Conservation (phyloP, 64 coral and sea anemone genomes). For the Stichodactyla mertensii region DNA sequence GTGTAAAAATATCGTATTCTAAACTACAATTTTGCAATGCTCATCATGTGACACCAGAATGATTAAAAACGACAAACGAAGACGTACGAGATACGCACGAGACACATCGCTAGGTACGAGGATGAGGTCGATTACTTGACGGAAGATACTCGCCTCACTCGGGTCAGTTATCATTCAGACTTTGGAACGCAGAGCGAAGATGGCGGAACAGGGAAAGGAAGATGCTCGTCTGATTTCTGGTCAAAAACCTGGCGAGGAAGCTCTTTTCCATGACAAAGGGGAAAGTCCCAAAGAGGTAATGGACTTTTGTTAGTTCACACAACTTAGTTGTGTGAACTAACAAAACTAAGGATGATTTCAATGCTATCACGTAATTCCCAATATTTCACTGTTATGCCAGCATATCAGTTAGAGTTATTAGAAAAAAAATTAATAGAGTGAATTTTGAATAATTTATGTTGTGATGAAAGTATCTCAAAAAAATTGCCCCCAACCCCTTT, state of each 20-base stretch:
- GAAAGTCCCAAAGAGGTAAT: constrained; percentile 26
- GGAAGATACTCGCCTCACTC: neutral
- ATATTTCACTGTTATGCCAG: no score
- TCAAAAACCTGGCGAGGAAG: neutral
- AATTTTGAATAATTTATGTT: no score
- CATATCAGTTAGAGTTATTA: no score
- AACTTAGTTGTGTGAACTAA: no score
- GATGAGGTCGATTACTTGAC: no score
- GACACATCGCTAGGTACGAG: neutral
- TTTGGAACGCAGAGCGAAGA: neutral
- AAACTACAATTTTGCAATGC: neutral
- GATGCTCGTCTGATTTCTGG: neutral
- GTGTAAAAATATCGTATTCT: neutral
- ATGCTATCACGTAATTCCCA: no score
- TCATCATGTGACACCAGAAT: neutral
- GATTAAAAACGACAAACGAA: neutral
- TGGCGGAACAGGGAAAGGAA: neutral
- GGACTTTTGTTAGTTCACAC: no score
- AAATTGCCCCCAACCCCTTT: no score
- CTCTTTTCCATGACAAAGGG: constrained; percentile 26
- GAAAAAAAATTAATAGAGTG: no score
- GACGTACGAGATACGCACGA: neutral
- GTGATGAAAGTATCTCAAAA: no score
- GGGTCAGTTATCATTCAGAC: neutral
- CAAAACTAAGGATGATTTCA: no score